Evolutionary conservation across 2,888 invertebrate species (phyloP).

Genomic region (Ypsolopha scabrella): DNA sequence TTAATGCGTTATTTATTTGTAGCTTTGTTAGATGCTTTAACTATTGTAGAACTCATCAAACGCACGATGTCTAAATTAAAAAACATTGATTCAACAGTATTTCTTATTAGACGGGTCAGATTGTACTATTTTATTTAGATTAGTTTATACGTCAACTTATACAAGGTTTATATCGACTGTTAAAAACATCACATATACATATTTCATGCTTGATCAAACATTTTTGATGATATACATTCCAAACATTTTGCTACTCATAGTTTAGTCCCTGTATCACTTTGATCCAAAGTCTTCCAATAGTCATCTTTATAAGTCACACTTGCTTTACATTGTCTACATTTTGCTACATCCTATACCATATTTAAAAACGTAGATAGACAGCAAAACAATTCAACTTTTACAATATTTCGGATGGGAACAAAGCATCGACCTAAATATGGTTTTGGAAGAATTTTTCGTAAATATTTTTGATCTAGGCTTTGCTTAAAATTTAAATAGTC

Average conservation of each 20-base stretch:
- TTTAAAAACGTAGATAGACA: neutral
- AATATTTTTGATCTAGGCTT: constrained; percentile 10
- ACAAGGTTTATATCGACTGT: too few relatives aligned
- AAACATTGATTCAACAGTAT: constrained; percentile 29
- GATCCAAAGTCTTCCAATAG: constrained; percentile 4
- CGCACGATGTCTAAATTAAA: constrained; percentile 11
- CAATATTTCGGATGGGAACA: constrained; percentile 34
- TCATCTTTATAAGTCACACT: neutral
- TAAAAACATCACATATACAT: too few relatives aligned
- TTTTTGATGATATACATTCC: neutral
- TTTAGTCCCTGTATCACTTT: neutral
- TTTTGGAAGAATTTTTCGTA: constrained; percentile 40
- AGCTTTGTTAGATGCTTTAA: constrained; percentile 64
- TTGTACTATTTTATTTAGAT: constrained; percentile 29
- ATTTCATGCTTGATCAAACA: too few relatives aligned
- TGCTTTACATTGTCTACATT: neutral
- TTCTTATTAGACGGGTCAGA: constrained; percentile 49
- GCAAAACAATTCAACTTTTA: neutral
- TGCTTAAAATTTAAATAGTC: neutral
- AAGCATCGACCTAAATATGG: constrained; percentile 48
- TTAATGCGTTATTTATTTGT: constrained; percentile 69
- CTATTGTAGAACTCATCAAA: constrained; percentile 34
- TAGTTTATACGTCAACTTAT: neutral
- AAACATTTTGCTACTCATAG: neutral
- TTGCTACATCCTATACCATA: neutral